A percentile compares a stretch with the other conserved stretches of the same genome.
phyloP scores from a whole-genome alignment of 1,140 invertebrate genomes.

The Papilio helenus region DNA sequence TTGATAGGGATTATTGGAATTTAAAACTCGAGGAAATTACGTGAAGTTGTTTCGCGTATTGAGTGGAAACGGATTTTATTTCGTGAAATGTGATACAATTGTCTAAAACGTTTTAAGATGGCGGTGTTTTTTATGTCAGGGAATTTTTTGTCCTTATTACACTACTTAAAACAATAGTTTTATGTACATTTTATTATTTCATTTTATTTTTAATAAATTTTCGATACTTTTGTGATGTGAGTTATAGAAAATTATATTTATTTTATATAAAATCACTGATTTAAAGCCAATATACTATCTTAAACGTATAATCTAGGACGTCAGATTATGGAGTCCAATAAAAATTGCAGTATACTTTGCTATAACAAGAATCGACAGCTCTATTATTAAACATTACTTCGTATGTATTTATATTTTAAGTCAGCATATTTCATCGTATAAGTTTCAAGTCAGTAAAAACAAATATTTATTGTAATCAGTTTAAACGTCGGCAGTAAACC shows the following conservation, averaged over 20 bases:
- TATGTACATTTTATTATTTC: background rate
- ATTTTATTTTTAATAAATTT: too few species aligned
- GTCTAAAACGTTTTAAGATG: background rate
- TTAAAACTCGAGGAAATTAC: background rate
- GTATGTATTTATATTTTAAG: too few species aligned
- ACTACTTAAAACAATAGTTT: too few species aligned
- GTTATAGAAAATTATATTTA: too few species aligned
- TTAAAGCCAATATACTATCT: too few species aligned
- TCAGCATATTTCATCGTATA: background rate
- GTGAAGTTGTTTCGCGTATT: background rate
- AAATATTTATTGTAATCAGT: constrained; percentile 3
- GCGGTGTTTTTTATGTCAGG: background rate
- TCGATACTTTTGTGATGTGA: too few species aligned
- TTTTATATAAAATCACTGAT: too few species aligned
- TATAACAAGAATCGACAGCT: too few species aligned
- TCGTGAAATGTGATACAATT: constrained; percentile 6
- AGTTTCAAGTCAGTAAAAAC: constrained; percentile 1
- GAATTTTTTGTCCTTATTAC: background rate
- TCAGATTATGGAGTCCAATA: too few species aligned
- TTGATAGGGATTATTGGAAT: constrained; percentile 5
- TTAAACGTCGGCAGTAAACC: background rate
- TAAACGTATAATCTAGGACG: too few species aligned
- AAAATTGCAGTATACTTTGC: too few species aligned
- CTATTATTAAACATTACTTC: too few species aligned
- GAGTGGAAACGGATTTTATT: background rate